Conservation (phyloP, 2,113 vertebrate genomes). For the Macroglossus sobrinus region DNA sequence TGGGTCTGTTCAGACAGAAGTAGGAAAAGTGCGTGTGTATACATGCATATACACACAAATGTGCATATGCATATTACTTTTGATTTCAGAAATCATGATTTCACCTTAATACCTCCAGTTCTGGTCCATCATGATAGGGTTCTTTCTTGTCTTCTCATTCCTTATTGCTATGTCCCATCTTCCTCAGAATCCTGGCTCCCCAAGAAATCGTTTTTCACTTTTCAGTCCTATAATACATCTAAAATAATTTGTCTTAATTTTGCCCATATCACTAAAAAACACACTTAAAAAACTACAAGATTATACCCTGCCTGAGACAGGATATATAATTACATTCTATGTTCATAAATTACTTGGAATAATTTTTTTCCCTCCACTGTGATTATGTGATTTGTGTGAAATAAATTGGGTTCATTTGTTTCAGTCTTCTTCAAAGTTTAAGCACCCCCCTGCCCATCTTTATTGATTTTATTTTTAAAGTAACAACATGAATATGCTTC, state of each 20-base stretch:
- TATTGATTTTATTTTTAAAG: neutral
- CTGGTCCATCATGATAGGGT: neutral
- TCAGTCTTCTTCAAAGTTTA: neutral
- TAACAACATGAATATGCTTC: neutral
- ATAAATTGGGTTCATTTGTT: slow-evolving; percentile 18
- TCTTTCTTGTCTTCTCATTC: neutral
- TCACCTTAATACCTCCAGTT: neutral
- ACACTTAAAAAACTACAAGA: neutral
- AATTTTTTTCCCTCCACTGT: neutral
- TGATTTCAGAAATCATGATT: neutral
- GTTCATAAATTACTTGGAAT: neutral
- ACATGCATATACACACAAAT: neutral
- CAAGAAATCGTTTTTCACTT: neutral
- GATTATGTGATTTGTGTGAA: neutral
- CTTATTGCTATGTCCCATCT: neutral
- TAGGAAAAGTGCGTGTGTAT: neutral
- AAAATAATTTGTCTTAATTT: neutral
- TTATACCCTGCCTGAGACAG: neutral
- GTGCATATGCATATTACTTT: neutral
- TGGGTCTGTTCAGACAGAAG: neutral
- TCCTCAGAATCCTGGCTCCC: neutral
- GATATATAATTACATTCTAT: neutral
- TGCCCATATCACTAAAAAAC: neutral
- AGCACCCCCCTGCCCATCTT: neutral
- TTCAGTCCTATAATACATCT: neutral